These are phyloP conservation scores for Dendrocincla tyrannina DNA, from an alignment of 2,797 vertebrate genomes.

Conservation along the genomic window DNA sequence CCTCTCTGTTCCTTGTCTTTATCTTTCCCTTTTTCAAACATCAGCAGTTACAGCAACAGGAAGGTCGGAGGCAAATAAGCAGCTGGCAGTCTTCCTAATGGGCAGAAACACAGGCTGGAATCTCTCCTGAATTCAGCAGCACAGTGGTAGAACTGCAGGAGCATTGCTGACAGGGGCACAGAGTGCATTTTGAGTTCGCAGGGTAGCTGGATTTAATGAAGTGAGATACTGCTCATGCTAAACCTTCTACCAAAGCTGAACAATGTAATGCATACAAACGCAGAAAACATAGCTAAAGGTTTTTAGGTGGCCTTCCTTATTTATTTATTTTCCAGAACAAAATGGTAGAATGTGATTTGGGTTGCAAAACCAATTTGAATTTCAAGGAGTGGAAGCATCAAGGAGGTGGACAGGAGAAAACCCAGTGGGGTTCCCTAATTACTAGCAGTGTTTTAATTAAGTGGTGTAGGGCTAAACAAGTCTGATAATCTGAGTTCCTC, in stretches of 20 bases:
- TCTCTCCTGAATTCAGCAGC: background rate
- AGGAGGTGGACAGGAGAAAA: background rate
- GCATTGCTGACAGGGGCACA: background rate
- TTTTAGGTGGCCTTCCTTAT: background rate
- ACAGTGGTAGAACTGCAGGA: background rate
- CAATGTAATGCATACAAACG: background rate
- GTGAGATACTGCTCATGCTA: background rate
- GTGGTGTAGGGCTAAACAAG: background rate
- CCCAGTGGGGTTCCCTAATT: background rate
- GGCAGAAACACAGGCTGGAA: background rate
- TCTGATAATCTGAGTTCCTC: background rate
- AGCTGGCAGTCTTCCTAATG: constrained; percentile 4
- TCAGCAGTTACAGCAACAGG: background rate
- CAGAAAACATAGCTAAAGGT: background rate
- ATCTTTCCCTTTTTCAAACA: background rate
- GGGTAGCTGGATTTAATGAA: constrained; percentile 19
- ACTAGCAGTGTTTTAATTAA: background rate
- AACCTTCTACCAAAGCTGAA: background rate
- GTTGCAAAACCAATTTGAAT: background rate
- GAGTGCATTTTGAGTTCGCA: background rate
- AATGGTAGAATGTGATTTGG: background rate
- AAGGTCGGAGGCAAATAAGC: background rate
- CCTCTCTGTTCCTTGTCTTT: background rate
- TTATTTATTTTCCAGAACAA: background rate
- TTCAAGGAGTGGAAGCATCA: background rate